These are phyloP conservation scores for Gonioctena quinquepunctata DNA, from an alignment of 1,140 invertebrate genomes.

Conservation along the genomic window DNA sequence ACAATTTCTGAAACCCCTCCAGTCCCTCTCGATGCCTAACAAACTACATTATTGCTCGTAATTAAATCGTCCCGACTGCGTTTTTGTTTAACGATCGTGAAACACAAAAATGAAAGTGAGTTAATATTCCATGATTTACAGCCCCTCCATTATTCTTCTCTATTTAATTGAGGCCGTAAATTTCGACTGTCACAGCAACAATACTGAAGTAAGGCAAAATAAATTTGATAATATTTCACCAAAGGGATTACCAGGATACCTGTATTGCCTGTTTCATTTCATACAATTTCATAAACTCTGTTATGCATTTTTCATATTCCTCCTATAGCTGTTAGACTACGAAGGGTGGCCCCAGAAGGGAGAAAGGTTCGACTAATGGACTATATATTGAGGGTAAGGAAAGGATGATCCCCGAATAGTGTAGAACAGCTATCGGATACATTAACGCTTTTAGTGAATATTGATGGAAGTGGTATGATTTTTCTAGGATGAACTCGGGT, in stretches of 20 bases:
- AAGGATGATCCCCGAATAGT: too few species aligned
- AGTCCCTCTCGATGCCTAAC: too few species aligned
- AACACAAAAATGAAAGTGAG: not conserved
- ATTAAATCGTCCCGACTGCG: not conserved
- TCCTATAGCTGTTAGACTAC: too few species aligned
- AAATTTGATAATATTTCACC: not conserved
- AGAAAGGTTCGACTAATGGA: too few species aligned
- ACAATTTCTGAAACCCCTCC: too few species aligned
- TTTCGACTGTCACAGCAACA: not conserved
- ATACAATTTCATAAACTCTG: not conserved
- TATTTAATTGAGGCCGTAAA: not conserved
- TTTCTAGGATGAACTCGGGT: too few species aligned
- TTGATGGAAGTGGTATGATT: too few species aligned
- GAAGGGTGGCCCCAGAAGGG: too few species aligned
- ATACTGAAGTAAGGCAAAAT: not conserved
- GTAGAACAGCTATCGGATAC: too few species aligned
- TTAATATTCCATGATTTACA: conserved; percentile 1
- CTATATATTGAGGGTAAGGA: too few species aligned
- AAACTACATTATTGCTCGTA: not conserved
- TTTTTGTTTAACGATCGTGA: not conserved
- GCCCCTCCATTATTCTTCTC: not conserved
- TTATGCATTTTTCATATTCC: not conserved
- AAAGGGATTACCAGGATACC: not conserved
- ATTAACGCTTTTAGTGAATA: too few species aligned
- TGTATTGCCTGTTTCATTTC: not conserved